Evolutionary conservation across 35 echinoderm and acorn worm species (phyloP), one percentile per base, ranked within the genome.

Genomic region (Holothuria glaberrima): DNA sequence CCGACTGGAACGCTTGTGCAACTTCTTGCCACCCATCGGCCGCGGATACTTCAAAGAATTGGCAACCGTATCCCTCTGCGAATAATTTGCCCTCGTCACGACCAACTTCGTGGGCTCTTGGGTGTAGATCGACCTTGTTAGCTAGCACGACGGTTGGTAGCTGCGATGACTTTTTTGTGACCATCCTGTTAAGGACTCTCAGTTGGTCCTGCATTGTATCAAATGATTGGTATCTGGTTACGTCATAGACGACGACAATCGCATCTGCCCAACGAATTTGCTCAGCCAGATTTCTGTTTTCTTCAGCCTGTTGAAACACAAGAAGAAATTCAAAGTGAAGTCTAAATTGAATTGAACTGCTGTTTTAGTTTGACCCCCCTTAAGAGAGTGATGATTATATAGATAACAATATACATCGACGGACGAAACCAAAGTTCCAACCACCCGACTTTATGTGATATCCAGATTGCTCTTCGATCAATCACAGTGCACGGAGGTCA

Each of bases 41-140:
- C 0, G 95, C 95, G 13, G 95, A 94, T 0, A 97, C 95, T 59
- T 97, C 95, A 72, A 94, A 97, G 60, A 97, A 97, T 48, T 91
- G 88, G 64, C 92, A 97, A 1, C 95, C 89, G 89, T 97, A 94
- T 80, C 92, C 92, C 26, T 91, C 92, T 16, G 95, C 95, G 31
- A 97, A 58, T n/a, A 84, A 59, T 58, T 82, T 48, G 18, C 92
- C 95, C 48, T 97, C 95, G 10, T 94, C 92, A 4, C 75, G 30
- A 45, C 81, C 78, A 21, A 97, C 92, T 22, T 94, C 86, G 31
- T 92, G 83, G 21, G 85, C 85, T 5, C 86, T 67, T 28, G 90
- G 92, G 30, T 97, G 89, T 18, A 94, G 69, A 68, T 97, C 95
- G n/a, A 91, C 71, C 64, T 94, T 97, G 80, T 97, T 97, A 20